A percentile compares a stretch with the other conserved stretches of the same genome.
These are phyloP conservation scores for Tyrannus savana DNA, from an alignment of 2,113 vertebrate genomes.

Conservation along the genomic window DNA sequence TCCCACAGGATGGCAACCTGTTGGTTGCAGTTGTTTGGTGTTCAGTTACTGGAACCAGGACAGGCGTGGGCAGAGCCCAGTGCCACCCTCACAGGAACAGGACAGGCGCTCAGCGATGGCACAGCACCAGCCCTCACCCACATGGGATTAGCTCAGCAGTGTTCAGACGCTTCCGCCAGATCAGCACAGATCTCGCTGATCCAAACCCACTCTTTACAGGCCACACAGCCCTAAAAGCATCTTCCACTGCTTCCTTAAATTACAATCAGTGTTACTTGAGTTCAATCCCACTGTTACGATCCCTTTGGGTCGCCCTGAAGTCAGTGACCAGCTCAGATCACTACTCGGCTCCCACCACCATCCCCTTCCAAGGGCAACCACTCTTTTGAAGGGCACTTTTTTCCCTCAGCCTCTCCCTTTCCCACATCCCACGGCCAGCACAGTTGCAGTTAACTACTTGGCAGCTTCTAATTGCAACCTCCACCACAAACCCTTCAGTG, in stretches of 20 bases:
- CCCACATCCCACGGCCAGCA: neutral
- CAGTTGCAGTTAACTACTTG: rapidly evolving
- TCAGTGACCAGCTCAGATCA: rapidly evolving
- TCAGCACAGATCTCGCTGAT: rapidly evolving
- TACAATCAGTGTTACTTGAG: rapidly evolving
- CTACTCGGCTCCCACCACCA: rapidly evolving
- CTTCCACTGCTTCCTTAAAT: neutral
- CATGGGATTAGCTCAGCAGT: rapidly evolving
- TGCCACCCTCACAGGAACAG: rapidly evolving
- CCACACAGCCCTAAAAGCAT: rapidly evolving
- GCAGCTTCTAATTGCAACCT: rapidly evolving
- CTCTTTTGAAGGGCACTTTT: rapidly evolving
- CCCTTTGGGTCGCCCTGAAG: rapidly evolving
- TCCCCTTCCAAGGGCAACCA: rapidly evolving
- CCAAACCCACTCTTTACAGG: rapidly evolving
- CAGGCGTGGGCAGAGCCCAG: neutral
- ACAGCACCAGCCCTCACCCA: neutral
- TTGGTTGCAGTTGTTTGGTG: rapidly evolving
- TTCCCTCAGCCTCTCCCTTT: neutral
- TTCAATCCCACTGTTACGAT: rapidly evolving
- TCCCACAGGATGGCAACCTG: neutral
- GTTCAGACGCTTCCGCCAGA: rapidly evolving
- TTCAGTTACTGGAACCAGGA: neutral
- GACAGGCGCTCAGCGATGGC: rapidly evolving
- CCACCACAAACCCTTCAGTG: rapidly evolving